Evolutionary conservation across 2,888 invertebrate species (phyloP).

Genomic region (Pseudanteris insignis): DNA sequence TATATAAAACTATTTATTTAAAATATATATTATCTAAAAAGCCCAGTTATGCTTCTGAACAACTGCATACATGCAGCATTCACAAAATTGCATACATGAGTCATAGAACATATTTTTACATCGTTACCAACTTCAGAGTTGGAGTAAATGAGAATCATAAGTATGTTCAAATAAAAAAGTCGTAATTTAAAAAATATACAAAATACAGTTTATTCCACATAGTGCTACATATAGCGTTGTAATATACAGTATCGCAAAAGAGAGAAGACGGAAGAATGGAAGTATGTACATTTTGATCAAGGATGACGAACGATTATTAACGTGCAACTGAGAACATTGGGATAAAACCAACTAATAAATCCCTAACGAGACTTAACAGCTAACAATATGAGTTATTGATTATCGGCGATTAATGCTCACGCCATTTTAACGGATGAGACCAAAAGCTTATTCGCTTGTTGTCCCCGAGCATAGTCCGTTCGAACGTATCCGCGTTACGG

Average conservation of each 20-base stretch:
- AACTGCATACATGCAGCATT: too few species aligned
- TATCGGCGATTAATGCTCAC: slow-evolving; percentile 18
- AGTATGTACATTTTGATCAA: slow-evolving; percentile 63
- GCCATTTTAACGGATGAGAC: slow-evolving; percentile 22
- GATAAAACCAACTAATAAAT: slow-evolving; percentile 38
- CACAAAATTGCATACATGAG: too few species aligned
- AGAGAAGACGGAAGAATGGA: slow-evolving; percentile 42
- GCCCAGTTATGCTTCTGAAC: too few species aligned
- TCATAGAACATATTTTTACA: too few species aligned
- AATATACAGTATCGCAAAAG: slow-evolving; percentile 49
- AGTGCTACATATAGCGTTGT: slow-evolving; percentile 49
- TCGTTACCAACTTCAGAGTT: too few species aligned
- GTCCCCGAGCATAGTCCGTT: slow-evolving; percentile 14
- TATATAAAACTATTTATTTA: too few species aligned
- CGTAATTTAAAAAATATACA: slow-evolving; percentile 60
- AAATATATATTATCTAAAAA: too few species aligned
- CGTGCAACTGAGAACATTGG: slow-evolving; percentile 36
- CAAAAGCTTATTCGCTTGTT: slow-evolving; percentile 17
- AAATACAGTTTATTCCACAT: slow-evolving; percentile 60
- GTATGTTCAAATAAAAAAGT: too few species aligned
- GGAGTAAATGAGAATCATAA: too few species aligned
- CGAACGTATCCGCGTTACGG: slow-evolving; percentile 6
- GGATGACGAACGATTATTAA: slow-evolving; percentile 43
- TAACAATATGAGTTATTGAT: slow-evolving; percentile 38
- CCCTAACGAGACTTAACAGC: slow-evolving; percentile 42